Conservation (phyloP, 2,113 vertebrate genomes). For the Pavo muticus region DNA sequence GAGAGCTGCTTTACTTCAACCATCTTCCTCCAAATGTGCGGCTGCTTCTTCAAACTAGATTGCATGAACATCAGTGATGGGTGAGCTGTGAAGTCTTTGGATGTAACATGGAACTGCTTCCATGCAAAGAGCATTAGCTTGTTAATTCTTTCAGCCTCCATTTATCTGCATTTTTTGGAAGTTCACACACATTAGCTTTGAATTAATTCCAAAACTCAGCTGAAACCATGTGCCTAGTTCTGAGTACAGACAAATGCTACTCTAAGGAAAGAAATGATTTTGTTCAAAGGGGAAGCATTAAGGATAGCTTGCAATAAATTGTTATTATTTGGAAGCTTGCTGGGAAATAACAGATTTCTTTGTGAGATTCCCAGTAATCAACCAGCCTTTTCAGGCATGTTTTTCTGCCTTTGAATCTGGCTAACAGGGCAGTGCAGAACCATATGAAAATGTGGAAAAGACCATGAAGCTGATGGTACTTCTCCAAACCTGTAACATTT, state of each 20-base stretch:
- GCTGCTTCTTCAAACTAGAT: neutral
- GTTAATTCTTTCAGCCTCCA: neutral
- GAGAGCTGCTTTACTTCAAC: neutral
- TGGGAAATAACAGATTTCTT: neutral
- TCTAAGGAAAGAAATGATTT: neutral
- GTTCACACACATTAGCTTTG: neutral
- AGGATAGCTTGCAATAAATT: neutral
- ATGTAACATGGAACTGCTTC: neutral
- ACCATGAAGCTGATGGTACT: neutral
- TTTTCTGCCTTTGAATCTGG: conserved; percentile 15
- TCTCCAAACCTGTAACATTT: conserved; percentile 21
- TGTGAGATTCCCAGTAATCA: neutral
- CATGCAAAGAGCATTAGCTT: neutral
- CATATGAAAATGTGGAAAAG: neutral
- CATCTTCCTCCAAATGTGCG: neutral
- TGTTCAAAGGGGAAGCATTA: neutral
- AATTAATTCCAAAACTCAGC: neutral
- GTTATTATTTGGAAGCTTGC: neutral
- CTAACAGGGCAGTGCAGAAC: neutral
- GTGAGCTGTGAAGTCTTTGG: neutral
- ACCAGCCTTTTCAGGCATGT: neutral
- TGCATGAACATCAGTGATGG: neutral
- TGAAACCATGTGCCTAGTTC: neutral
- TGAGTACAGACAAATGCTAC: neutral
- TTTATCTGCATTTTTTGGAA: neutral